Evolutionary conservation across 2,113 vertebrate genomes (phyloP).

Genomic region (Ardeotis arabs): DNA sequence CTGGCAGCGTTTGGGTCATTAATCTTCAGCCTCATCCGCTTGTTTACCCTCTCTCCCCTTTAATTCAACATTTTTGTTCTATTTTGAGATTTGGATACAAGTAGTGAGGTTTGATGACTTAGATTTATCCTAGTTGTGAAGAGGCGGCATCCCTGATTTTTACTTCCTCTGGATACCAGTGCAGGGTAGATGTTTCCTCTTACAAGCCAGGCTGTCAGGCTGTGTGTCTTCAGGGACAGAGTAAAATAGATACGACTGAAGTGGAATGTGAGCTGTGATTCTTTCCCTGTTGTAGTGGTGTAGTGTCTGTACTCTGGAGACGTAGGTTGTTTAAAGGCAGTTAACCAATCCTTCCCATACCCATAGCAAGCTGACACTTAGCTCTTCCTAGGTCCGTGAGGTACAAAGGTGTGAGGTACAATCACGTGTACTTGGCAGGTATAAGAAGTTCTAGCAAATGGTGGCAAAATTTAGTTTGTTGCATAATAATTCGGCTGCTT

Average conservation of each 20-base stretch:
- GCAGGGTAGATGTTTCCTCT: neutral
- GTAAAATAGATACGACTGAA: neutral
- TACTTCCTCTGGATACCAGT: neutral
- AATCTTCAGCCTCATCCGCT: neutral
- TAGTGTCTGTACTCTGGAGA: slow-evolving; percentile 13
- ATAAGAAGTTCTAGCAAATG: slow-evolving; percentile 10
- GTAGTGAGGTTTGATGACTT: neutral
- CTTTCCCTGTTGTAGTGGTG: neutral
- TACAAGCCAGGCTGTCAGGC: neutral
- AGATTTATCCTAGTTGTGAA: neutral
- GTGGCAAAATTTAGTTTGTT: slow-evolving; percentile 53
- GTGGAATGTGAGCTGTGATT: neutral
- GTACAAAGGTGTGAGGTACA: neutral
- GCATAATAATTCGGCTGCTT: slow-evolving; percentile 69
- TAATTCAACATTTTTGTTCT: neutral
- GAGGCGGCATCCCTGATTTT: neutral
- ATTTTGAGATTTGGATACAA: neutral
- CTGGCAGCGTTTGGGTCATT: neutral
- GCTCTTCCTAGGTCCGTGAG: neutral
- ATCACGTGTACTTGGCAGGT: slow-evolving; percentile 8
- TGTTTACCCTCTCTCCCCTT: neutral
- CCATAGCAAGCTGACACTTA: neutral
- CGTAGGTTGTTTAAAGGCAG: slow-evolving; percentile 41
- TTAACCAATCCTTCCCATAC: slow-evolving; percentile 59
- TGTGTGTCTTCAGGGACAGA: neutral